A percentile compares a stretch with the other conserved stretches of the same genome.
These are phyloP conservation scores for Empis livida DNA, from an alignment of 2,888 invertebrate genomes.

Conservation along the genomic window DNA sequence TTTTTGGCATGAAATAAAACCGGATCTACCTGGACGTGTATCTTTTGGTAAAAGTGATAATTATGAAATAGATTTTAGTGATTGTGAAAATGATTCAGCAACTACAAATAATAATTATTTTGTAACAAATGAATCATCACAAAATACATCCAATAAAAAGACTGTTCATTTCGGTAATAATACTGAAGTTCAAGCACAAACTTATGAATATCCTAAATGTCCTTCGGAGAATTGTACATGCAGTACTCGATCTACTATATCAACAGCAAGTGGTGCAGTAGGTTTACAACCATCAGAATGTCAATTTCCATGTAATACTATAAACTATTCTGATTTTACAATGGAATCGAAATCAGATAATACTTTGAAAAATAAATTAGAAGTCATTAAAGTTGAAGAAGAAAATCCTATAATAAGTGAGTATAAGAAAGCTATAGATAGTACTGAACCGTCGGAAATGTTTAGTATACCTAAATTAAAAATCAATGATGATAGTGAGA, in stretches of 20 bases:
- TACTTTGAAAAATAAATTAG: too few species aligned
- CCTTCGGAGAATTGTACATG: conserved; percentile 33
- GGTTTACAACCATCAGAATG: background rate
- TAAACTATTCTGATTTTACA: conserved; percentile 1
- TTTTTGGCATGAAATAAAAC: conserved; percentile 10
- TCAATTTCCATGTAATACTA: conserved; percentile 7
- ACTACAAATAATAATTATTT: background rate
- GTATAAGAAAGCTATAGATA: too few species aligned
- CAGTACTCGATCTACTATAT: conserved; percentile 27
- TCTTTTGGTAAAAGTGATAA: conserved; percentile 28
- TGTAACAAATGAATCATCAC: conserved; percentile 2
- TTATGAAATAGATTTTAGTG: conserved; percentile 26
- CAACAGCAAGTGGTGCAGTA: conserved; percentile 21
- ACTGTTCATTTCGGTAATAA: conserved; percentile 31
- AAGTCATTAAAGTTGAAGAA: too few species aligned
- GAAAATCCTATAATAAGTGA: too few species aligned
- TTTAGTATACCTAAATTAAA: conserved; percentile 20
- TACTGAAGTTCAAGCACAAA: conserved; percentile 24
- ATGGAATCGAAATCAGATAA: too few species aligned
- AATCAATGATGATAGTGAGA: too few species aligned
- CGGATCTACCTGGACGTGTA: conserved; percentile 34
- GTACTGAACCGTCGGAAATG: background rate
- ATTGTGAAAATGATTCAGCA: conserved; percentile 26
- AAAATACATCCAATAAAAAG: conserved; percentile 16
- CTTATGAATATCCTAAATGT: conserved; percentile 31